Conservation (phyloP, 2,797 vertebrate species). For the Acropternis orthonyx region DNA sequence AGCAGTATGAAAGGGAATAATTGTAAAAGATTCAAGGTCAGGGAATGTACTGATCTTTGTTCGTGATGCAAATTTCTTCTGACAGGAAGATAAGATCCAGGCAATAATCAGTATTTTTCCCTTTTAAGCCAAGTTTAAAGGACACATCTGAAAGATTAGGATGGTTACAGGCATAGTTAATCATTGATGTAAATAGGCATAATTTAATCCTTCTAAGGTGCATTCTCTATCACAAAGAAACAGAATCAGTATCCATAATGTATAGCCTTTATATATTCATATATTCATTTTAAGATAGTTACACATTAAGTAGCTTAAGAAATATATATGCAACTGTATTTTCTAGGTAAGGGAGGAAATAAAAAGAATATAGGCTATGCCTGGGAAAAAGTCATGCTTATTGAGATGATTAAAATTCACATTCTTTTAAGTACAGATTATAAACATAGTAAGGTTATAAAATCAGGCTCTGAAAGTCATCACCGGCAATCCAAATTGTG, state of each 20-base stretch:
- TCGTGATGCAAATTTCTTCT: conserved; percentile 40
- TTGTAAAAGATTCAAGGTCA: conserved; percentile 34
- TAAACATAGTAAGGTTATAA: not conserved
- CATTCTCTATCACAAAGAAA: not conserved
- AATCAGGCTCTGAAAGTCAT: not conserved
- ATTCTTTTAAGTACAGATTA: not conserved
- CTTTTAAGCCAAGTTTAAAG: not conserved
- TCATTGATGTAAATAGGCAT: not conserved
- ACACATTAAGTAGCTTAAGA: not conserved
- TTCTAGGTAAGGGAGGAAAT: not conserved
- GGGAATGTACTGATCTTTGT: not conserved
- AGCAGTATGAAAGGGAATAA: not conserved
- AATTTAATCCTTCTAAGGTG: conserved; percentile 12
- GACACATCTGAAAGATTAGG: not conserved
- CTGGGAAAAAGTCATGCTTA: not conserved
- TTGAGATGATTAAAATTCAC: not conserved
- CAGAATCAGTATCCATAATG: conserved; percentile 12
- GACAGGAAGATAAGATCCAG: not conserved
- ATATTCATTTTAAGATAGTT: conserved; percentile 1
- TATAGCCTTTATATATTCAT: not conserved
- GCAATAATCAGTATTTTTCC: not conserved
- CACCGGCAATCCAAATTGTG: not conserved
- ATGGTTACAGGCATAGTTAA: not conserved
- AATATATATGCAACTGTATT: not conserved
- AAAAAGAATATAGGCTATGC: not conserved